Evolutionary conservation across 2,888 invertebrate genomes (phyloP), one percentile per base, ranked within the genome.

Genomic region (Ctenicera cuprea): DNA sequence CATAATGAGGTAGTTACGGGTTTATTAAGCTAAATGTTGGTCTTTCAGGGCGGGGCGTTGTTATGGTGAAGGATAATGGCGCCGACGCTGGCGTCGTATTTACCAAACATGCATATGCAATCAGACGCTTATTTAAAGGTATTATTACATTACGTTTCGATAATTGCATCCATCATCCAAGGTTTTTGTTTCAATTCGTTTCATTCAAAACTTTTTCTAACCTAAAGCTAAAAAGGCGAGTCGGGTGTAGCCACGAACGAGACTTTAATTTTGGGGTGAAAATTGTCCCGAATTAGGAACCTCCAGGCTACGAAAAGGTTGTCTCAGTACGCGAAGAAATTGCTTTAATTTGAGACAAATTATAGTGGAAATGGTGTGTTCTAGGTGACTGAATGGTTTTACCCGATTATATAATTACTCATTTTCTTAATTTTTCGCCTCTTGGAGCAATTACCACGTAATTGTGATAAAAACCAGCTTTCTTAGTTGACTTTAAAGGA

Each of bases 61-160:
- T 74, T 76, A 75, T 71, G 78, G 78, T 62, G 71, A 78, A 75
- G 71, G 71, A 77, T 78, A 76, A 78, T 78, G 78, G 78, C 78
- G 78, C 71, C 75, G 75, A 69, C 75, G 71, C 68, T 69, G 73
- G 76, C 71, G 75, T 72, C 76, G 75, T 73, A 70, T 76, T 76
- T 76, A 75, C 69, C 66, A 70, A 76, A 75, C 75, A 75, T 71
- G 75, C 71, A 75, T 75, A 72, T 72, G 67, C 62, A 75, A 75
- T 72, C 62, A 72, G 71, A 65, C 62, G 59, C 67, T 69, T 71
- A 74, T 59, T 59, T 72, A 59, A 69, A 66, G 59, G 63, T 74
- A 74, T 74, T 65, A 76, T 76, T 76, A 71, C 69, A 45, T 73
- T 73, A 73, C 45, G 57, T 68, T 68, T 67, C 63, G 43, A 64